A percentile compares a stretch with the other conserved stretches of the same genome.
These are phyloP conservation scores for Crotalus adamanteus DNA, from an alignment of 2,797 vertebrate species.

Conservation along the genomic window DNA sequence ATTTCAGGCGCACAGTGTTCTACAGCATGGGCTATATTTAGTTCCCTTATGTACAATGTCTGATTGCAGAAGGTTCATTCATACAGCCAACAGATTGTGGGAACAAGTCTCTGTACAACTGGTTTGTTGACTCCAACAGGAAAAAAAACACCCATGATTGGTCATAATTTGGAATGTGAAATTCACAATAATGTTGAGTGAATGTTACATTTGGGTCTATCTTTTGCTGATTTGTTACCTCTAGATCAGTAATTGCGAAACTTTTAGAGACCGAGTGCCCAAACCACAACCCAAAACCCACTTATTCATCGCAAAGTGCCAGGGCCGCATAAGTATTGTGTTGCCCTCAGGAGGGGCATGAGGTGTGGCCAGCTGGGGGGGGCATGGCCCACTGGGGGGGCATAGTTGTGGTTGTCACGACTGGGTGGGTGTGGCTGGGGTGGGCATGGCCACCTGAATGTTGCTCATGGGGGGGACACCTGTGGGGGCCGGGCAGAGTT, in stretches of 20 bases:
- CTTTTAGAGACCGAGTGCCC: no score
- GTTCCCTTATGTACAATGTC: conserved; percentile 14
- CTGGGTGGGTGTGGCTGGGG: no score
- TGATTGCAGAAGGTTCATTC: conserved; percentile 3
- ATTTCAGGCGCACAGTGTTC: conserved; percentile 34
- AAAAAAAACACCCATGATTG: conserved; percentile 16
- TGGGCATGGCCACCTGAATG: no score
- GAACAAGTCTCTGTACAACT: conserved; percentile 39
- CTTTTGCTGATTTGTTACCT: neutral
- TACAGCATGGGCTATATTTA: conserved; percentile 49
- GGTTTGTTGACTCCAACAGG: conserved; percentile 42
- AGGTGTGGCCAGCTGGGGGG: no score
- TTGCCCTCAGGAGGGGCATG: no score
- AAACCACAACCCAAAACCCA: no score
- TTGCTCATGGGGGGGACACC: no score
- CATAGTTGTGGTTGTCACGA: no score
- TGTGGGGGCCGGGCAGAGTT: no score
- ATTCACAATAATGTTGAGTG: conserved; percentile 12
- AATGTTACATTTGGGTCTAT: neutral
- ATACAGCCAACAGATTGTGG: conserved; percentile 8
- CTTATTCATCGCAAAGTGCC: no score
- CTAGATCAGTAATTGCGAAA: neutral
- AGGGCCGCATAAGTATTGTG: no score
- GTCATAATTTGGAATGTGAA: neutral
- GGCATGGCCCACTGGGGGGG: no score